These are phyloP conservation scores for Amiota minor DNA, from an alignment of 2,888 invertebrate species.

Conservation along the genomic window DNA sequence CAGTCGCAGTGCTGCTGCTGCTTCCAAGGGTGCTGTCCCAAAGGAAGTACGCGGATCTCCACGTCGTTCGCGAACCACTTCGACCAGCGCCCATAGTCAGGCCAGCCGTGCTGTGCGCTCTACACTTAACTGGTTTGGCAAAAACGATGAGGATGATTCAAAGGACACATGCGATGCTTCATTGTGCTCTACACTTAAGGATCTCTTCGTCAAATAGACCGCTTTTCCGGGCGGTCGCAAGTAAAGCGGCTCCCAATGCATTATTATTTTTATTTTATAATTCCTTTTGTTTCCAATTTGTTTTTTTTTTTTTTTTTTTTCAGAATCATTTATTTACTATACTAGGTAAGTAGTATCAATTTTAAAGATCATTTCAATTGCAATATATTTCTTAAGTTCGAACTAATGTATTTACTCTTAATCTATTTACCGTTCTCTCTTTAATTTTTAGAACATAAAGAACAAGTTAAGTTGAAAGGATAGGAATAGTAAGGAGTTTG, in stretches of 20 bases:
- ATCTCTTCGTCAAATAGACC: slow-evolving; percentile 86
- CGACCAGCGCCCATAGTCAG: slow-evolving; percentile 48
- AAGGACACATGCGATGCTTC: slow-evolving; percentile 85
- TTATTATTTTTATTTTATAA: neutral
- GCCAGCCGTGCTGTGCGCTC: slow-evolving; percentile 69
- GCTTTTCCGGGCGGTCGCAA: slow-evolving; percentile 37
- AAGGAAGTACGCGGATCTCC: slow-evolving; percentile 55
- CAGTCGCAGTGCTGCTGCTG: slow-evolving; percentile 25
- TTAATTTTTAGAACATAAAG: too few species aligned
- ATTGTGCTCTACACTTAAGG: slow-evolving; percentile 87
- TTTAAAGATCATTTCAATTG: too few species aligned
- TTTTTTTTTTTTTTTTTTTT: neutral
- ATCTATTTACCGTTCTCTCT: neutral
- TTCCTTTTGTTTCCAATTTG: neutral
- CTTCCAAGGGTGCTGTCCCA: slow-evolving; percentile 51
- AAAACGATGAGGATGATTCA: slow-evolving; percentile 80
- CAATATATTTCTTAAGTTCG: too few species aligned
- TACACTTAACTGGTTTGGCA: slow-evolving; percentile 77
- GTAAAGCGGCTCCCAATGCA: slow-evolving; percentile 37
- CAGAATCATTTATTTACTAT: too few species aligned
- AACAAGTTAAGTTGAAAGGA: too few species aligned
- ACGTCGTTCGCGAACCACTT: slow-evolving; percentile 59
- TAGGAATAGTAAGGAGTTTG: too few species aligned
- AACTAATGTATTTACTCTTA: neutral
- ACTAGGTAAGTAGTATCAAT: too few species aligned